phyloP scores from a whole-genome alignment of 1,140 invertebrate genomes.

The Pararge aegeria region DNA sequence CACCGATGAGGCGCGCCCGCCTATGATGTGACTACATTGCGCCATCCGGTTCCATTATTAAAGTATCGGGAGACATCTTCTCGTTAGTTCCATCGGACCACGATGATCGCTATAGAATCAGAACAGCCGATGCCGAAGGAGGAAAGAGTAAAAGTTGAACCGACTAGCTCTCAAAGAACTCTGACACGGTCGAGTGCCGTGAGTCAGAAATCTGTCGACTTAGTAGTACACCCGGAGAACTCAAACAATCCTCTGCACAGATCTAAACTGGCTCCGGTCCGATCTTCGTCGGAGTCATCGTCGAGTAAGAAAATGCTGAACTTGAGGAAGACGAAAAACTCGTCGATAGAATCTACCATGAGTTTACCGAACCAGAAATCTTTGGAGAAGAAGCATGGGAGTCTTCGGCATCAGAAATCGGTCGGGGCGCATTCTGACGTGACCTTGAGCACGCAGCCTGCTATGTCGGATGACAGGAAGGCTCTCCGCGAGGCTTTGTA shows the following conservation, averaged over 20 bases:
- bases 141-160: conserved; percentile 56
- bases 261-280: conserved; percentile 68
- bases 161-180: conserved; percentile 55
- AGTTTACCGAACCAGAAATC: conserved; percentile 78
- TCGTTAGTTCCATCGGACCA: conserved; percentile 25
- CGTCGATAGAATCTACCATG: conserved; percentile 77
- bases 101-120: conserved; percentile 73
- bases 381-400: conserved; percentile 75
- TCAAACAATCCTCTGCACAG: conserved; percentile 72
- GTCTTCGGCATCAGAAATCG: conserved; percentile 71
- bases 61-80: conserved; percentile 18
- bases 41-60: conserved; percentile 25
- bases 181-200: conserved; percentile 78
- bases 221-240: conserved; percentile 64
- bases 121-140: conserved; percentile 65
- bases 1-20: conserved; percentile 64
- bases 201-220: conserved; percentile 81
- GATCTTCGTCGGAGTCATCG: conserved; percentile 70
- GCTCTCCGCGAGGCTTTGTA: conserved; percentile 88
- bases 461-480: conserved; percentile 85
- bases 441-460: conserved; percentile 75
- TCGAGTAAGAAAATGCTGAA: conserved; percentile 70
- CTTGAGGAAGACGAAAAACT: conserved; percentile 74
- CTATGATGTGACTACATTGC: conserved; percentile 54
- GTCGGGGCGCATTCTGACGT: conserved; percentile 76